Evolutionary conservation across 2,888 invertebrate genomes (phyloP), one percentile per base, ranked within the genome.

Genomic region (Leucophenga montana): DNA sequence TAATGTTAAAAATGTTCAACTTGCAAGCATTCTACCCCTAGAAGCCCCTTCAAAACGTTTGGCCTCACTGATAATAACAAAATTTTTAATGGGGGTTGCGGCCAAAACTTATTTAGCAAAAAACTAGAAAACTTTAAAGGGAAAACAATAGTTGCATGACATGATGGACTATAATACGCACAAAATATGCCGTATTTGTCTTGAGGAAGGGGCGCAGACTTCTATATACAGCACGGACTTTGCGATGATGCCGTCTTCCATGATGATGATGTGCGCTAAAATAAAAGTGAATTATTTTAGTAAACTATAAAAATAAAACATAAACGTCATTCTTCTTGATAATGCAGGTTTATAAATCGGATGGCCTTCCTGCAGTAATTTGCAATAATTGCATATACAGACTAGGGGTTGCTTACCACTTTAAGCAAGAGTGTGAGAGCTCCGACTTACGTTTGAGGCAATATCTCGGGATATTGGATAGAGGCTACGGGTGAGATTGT

Each of bases 311-410:
- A 33, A 33, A 8, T 33, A 8, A 5, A 5, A 48, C 11, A 48
- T 13, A 48, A 4, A 48, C 13, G 13, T 48, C 16, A 3, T 48
- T 16, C 11, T 31, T 44, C 44, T 22, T 66, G 54, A 44, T 5
- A 33, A 22, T 70, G n/a, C n/a, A 84, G 86, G 89, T 90, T 3
- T 87, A 91, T 88, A 90, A 89, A 87, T 89, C 90, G 72, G 92
- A 92, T 87, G 92, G 92, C 3, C 77, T 92, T 48, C 92, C 92
- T 0, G 90, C 91, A 39, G 91, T 91, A 70, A 90, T 92, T 77
- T 92, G 92, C 75, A 91, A 92, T 73, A 92, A 92, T 77, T 92
- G 92, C 78, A 89, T 92, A 8, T 92, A 92, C 73, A 90, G 92
- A 66, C 79, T 92, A 27, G 92, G 92, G 5, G 90, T 92, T 33